A percentile compares a stretch with the other conserved stretches of the same genome.
Conservation (phyloP, 2,113 vertebrate genomes). For the Ammospiza nelsoni region DNA sequence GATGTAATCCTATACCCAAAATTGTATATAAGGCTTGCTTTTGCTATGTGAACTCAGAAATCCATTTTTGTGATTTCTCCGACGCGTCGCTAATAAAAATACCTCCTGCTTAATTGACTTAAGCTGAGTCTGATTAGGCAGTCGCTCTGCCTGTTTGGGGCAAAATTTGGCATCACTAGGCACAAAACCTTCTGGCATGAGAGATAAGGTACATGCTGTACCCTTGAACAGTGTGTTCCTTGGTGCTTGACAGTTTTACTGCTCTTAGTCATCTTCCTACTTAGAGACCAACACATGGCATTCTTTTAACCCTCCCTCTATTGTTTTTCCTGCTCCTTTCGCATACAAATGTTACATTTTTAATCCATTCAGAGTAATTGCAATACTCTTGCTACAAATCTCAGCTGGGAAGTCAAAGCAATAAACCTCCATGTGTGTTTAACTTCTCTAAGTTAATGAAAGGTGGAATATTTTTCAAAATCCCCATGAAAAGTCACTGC, state of each 20-base stretch:
- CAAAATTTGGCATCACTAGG: too few relatives aligned
- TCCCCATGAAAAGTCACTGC: not conserved
- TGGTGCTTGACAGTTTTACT: not conserved
- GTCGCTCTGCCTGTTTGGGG: too few relatives aligned
- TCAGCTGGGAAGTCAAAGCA: not conserved
- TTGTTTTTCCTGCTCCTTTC: not conserved
- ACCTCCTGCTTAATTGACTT: too few relatives aligned
- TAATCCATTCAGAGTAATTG: not conserved
- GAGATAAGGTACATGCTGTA: not conserved
- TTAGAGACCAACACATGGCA: not conserved
- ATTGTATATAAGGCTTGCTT: too few relatives aligned
- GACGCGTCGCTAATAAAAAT: too few relatives aligned
- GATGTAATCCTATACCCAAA: too few relatives aligned
- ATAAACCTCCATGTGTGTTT: not conserved
- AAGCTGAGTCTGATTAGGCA: too few relatives aligned
- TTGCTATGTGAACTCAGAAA: too few relatives aligned
- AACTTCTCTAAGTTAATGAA: not conserved
- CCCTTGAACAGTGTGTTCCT: not conserved
- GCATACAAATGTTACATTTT: not conserved
- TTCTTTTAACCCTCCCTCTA: not conserved
- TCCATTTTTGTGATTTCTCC: too few relatives aligned
- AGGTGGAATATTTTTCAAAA: not conserved
- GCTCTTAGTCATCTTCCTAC: not conserved
- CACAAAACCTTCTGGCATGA: not conserved
- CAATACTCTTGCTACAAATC: not conserved